A percentile compares a stretch with the other conserved stretches of the same genome.
phyloP scores from a whole-genome alignment of 2,113 vertebrate genomes.

The Cephalopholis sonnerati region DNA sequence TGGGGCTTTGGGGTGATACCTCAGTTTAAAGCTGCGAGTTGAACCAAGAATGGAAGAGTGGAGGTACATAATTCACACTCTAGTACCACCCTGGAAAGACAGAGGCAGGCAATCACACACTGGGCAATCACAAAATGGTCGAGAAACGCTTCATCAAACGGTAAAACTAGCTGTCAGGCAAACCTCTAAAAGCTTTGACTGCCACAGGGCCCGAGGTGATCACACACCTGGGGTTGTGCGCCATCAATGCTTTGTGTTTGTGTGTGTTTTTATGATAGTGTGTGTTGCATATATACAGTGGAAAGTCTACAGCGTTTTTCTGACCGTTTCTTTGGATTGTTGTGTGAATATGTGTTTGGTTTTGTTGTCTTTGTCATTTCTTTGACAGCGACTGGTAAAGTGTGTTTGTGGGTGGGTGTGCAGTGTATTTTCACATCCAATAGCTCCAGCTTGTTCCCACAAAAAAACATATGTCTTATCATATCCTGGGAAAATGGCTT shows the following conservation, averaged over 20 bases:
- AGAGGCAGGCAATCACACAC: slow-evolving; percentile 65
- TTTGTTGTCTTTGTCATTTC: not conserved
- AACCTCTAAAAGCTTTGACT: slow-evolving; percentile 53
- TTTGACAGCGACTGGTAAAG: not conserved
- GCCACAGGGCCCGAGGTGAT: slow-evolving; percentile 34
- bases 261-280: slow-evolving; percentile 14
- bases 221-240: slow-evolving; percentile 21
- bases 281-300: not conserved
- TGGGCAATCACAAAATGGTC: slow-evolving; percentile 58
- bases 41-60: slow-evolving; percentile 45
- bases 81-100: slow-evolving; percentile 55
- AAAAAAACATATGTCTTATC: too few species aligned
- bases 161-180: slow-evolving; percentile 55
- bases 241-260: slow-evolving; percentile 3
- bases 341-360: not conserved
- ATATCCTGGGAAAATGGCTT: not conserved
- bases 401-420: not conserved
- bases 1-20: slow-evolving; percentile 54
- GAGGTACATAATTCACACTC: slow-evolving; percentile 64
- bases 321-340: not conserved
- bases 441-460: not conserved
- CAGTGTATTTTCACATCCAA: not conserved
- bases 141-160: slow-evolving; percentile 62
- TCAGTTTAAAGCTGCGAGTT: slow-evolving; percentile 54
- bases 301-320: not conserved